Evolutionary conservation across 2,113 vertebrate species (phyloP).

Genomic region (Rutilus rutilus): DNA sequence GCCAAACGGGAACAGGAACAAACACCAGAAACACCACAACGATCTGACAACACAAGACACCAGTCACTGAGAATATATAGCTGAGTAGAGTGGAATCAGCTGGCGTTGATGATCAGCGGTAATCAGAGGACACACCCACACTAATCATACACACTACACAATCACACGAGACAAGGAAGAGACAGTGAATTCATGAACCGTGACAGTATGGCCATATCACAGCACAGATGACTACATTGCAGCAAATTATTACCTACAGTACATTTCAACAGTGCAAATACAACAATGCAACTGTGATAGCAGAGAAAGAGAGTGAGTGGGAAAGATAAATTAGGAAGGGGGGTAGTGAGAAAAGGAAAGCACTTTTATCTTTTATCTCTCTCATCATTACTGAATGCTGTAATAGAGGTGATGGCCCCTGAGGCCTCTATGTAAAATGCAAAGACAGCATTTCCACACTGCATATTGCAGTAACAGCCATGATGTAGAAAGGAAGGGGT

Average conservation of each 20-base stretch:
- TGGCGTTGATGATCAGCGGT: no score
- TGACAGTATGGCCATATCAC: not conserved
- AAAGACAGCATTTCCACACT: conserved; percentile 50
- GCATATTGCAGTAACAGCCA: conserved; percentile 48
- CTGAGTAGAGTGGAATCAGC: no score
- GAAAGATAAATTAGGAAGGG: conserved; percentile 9
- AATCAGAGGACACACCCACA: no score
- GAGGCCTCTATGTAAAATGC: conserved; percentile 58
- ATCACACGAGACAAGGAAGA: no score
- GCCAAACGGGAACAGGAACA: no score
- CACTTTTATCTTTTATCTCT: conserved; percentile 64
- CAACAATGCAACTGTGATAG: not conserved
- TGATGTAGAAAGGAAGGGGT: conserved; percentile 26
- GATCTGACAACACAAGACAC: no score
- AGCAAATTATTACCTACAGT: not conserved
- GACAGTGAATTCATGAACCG: no score
- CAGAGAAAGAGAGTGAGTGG: not conserved
- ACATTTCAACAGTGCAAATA: conserved; percentile 22
- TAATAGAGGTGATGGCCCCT: conserved; percentile 63
- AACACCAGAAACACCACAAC: no score
- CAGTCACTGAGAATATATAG: no score
- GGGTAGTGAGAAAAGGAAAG: conserved; percentile 29
- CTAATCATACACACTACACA: no score
- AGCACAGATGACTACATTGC: not conserved
- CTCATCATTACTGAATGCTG: conserved; percentile 63